These are phyloP conservation scores for Dolichotis patagonum DNA, from an alignment of 2,113 vertebrate genomes.

Conservation along the genomic window DNA sequence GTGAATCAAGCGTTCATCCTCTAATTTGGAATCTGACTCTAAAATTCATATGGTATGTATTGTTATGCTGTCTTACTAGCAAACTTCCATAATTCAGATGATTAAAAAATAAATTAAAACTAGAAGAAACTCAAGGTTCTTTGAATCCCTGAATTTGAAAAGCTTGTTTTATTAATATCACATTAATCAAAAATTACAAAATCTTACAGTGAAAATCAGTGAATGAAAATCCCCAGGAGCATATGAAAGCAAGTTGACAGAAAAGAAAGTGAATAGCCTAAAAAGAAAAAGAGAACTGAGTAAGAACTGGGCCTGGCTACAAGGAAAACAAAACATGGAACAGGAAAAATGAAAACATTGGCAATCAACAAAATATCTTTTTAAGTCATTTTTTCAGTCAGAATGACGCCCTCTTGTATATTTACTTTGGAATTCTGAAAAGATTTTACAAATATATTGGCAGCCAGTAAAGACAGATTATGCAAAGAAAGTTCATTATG, in stretches of 20 bases:
- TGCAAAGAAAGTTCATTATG: background rate
- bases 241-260: background rate
- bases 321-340: background rate
- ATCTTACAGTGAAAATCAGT: background rate
- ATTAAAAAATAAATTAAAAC: background rate
- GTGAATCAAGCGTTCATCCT: background rate
- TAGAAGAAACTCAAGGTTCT: background rate
- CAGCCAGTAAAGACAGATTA: background rate
- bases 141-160: background rate
- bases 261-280: background rate
- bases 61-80: background rate
- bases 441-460: background rate
- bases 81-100: constrained; percentile 11
- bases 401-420: background rate
- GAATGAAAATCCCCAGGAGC: background rate
- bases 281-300: background rate
- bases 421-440: background rate
- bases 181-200: background rate
- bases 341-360: background rate
- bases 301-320: background rate
- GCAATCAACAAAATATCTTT: background rate
- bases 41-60: constrained; percentile 9
- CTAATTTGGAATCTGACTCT: background rate
- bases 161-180: background rate
- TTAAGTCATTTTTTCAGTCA: background rate